Evolutionary conservation across 2,888 invertebrate species (phyloP).

Genomic region (Ditula angustiorana): DNA sequence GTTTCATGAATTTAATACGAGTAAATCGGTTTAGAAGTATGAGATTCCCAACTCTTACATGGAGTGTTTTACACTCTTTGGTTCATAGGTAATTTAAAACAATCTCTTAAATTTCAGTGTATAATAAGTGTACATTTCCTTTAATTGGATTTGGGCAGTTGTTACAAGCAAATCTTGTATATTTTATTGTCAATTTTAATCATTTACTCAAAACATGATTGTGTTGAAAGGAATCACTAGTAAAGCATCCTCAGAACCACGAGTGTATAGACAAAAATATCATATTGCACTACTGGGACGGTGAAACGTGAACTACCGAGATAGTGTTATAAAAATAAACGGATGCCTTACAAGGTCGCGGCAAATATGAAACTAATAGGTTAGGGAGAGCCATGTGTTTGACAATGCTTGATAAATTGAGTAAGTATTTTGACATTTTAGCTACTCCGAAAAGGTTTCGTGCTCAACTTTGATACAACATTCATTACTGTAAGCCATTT

Average conservation of each 20-base stretch:
- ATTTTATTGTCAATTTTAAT: too few species aligned
- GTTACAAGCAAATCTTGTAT: too few species aligned
- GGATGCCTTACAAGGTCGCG: conserved; percentile 51
- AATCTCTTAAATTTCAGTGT: too few species aligned
- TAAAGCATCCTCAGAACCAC: background rate
- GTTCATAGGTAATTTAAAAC: too few species aligned
- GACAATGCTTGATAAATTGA: conserved; percentile 15
- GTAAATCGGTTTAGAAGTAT: too few species aligned
- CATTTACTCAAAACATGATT: background rate
- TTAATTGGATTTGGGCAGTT: too few species aligned
- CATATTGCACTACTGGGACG: conserved; percentile 39
- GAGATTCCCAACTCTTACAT: too few species aligned
- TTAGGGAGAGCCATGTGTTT: conserved; percentile 30
- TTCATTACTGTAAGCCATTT: too few species aligned
- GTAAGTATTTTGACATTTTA: conserved; percentile 3
- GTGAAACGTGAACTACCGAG: conserved; percentile 49
- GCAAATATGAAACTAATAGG: conserved; percentile 54
- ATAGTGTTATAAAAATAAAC: conserved; percentile 55
- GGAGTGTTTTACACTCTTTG: too few species aligned
- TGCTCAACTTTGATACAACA: too few species aligned
- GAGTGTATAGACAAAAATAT: conserved; percentile 38
- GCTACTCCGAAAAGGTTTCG: conserved; percentile 6
- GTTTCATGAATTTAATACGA: too few species aligned
- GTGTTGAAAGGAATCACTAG: conserved; percentile 8
- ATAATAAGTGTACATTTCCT: too few species aligned